Evolutionary conservation across 2,113 vertebrate genomes (phyloP).

Genomic region (Labeo catla): DNA sequence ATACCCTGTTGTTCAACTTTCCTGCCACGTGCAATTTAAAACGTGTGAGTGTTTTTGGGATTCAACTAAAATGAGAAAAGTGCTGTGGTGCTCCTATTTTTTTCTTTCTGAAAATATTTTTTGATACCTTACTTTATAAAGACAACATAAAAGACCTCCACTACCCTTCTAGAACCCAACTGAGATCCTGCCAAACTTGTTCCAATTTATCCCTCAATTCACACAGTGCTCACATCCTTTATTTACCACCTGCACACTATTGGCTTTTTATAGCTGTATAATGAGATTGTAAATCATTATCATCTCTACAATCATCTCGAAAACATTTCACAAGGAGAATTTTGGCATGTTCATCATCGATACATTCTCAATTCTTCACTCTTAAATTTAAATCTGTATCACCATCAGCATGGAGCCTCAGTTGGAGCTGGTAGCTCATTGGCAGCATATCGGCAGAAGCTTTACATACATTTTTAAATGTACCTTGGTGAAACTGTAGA

Average conservation of each 20-base stretch:
- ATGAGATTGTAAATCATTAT: not conserved
- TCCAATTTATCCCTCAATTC: not conserved
- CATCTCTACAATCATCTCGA: not conserved
- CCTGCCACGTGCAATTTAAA: not conserved
- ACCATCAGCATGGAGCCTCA: not conserved
- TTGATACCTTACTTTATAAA: not conserved
- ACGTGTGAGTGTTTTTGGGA: not conserved
- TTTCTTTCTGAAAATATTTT: not conserved
- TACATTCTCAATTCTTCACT: not conserved
- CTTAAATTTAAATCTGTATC: not conserved
- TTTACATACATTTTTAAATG: constrained; percentile 6
- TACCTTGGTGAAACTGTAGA: not conserved
- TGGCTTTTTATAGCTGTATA: not conserved
- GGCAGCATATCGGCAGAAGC: not conserved
- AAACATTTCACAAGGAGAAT: not conserved
- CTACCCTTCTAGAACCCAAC: not conserved
- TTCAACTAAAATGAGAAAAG: not conserved
- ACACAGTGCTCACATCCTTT: not conserved
- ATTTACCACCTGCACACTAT: not conserved
- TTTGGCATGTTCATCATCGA: not conserved
- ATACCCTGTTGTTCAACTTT: not conserved
- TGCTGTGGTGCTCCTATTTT: not conserved
- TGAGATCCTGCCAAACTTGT: not conserved
- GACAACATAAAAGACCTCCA: not conserved
- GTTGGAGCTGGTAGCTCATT: not conserved